Evolutionary conservation across 2,113 vertebrate genomes (phyloP).

Genomic region (Stictonetta naevosa): DNA sequence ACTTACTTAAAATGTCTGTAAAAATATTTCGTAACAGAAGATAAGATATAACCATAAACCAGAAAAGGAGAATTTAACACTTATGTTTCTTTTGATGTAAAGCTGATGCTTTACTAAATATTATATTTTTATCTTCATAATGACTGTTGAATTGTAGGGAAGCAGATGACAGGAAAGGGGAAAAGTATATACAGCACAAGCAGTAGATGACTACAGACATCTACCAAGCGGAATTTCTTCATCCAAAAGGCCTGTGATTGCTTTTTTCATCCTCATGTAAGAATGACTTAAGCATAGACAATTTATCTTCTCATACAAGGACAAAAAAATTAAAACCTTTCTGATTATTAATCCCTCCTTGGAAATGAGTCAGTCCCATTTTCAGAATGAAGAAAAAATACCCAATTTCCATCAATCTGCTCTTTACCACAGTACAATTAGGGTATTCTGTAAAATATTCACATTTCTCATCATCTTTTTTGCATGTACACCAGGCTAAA

Average conservation of each 20-base stretch:
- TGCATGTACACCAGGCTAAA: background rate
- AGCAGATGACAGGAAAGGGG: background rate
- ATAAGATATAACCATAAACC: background rate
- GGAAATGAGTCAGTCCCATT: background rate
- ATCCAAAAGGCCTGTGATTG: background rate
- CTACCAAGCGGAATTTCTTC: background rate
- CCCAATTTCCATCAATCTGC: background rate
- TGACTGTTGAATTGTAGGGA: background rate
- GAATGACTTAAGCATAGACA: background rate
- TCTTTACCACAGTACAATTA: background rate
- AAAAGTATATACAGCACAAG: background rate
- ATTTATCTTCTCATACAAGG: background rate
- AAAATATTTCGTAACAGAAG: background rate
- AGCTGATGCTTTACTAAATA: background rate
- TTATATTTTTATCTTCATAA: background rate
- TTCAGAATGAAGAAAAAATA: background rate
- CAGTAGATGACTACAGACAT: background rate
- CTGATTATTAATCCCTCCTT: background rate
- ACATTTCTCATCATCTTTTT: background rate
- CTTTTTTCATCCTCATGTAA: background rate
- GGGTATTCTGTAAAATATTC: background rate
- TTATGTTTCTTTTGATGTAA: background rate
- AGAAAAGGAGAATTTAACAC: background rate
- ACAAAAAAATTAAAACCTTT: accelerated
- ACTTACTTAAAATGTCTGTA: background rate